These are phyloP conservation scores for Craniophora ligustri DNA, from an alignment of 2,888 invertebrate species.

Conservation along the genomic window DNA sequence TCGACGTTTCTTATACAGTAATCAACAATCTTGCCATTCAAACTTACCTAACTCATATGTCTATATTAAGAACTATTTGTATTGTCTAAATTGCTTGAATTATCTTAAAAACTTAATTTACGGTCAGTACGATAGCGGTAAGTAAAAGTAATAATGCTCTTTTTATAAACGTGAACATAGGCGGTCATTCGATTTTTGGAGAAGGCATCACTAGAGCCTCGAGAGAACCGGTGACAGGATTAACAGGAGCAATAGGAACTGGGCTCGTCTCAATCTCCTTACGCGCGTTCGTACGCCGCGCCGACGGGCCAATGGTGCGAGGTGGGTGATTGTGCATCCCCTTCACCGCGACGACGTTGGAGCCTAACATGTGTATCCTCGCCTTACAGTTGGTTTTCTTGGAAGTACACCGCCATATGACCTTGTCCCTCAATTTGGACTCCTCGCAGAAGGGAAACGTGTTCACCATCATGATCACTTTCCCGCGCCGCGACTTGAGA, in stretches of 20 bases:
- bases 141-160: constrained; percentile 17
- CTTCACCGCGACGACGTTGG: constrained; percentile 84
- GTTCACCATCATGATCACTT: constrained; percentile 88
- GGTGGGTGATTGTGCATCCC: constrained; percentile 87
- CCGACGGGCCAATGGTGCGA: constrained; percentile 70
- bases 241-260: constrained; percentile 18
- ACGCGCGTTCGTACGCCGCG: constrained; percentile 61
- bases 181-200: constrained; percentile 55
- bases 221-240: constrained; percentile 41
- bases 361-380: constrained; percentile 84
- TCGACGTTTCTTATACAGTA: constrained; percentile 11
- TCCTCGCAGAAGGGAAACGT: constrained; percentile 88
- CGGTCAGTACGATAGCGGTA: constrained; percentile 30
- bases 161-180: constrained; percentile 1
- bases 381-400: constrained; percentile 88
- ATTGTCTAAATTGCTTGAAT: constrained; percentile 54
- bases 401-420: constrained; percentile 87
- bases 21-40: constrained; percentile 19
- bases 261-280: constrained; percentile 56
- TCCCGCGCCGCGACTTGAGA: constrained; percentile 85
- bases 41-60: constrained; percentile 23
- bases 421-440: constrained; percentile 85
- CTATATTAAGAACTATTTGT: constrained; percentile 26
- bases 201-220: constrained; percentile 53
- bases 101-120: constrained; percentile 32